Percentiles rank a stretch among this genome's conserved stretches.
Evolutionary conservation across 2,797 vertebrate genomes (phyloP).

Genomic region (Notamacropus eugenii): DNA sequence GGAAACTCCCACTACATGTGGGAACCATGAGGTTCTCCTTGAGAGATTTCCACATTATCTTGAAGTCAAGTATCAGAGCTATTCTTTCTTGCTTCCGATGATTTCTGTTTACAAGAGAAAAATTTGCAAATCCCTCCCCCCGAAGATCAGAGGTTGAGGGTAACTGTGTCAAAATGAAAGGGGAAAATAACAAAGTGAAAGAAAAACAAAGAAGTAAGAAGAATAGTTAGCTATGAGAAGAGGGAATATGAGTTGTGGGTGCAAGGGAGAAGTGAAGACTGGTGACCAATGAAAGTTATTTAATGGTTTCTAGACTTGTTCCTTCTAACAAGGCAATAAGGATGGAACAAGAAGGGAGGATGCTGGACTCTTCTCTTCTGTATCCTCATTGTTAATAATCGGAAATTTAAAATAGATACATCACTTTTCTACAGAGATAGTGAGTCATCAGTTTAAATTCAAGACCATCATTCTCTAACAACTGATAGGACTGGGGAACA

Average conservation of each 20-base stretch:
- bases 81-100: not conserved
- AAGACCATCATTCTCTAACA: too few species aligned
- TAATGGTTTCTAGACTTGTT: not conserved
- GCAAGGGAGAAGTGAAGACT: not conserved
- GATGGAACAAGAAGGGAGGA: not conserved
- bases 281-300: not conserved
- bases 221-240: not conserved
- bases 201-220: not conserved
- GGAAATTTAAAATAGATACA: not conserved
- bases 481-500: not conserved
- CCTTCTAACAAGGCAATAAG: not conserved
- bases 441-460: too few species aligned
- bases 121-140: not conserved
- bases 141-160: not conserved
- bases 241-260: not conserved
- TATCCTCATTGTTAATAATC: not conserved
- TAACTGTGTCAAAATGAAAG: not conserved
- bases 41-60: not conserved
- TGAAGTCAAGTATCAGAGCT: not conserved
- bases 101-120: not conserved
- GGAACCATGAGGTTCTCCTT: not conserved
- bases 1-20: not conserved
- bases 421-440: not conserved
- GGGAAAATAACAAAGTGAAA: not conserved
- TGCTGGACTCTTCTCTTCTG: not conserved